phyloP scores from a whole-genome alignment of 2,888 invertebrate genomes.

The Lymantria monacha region DNA sequence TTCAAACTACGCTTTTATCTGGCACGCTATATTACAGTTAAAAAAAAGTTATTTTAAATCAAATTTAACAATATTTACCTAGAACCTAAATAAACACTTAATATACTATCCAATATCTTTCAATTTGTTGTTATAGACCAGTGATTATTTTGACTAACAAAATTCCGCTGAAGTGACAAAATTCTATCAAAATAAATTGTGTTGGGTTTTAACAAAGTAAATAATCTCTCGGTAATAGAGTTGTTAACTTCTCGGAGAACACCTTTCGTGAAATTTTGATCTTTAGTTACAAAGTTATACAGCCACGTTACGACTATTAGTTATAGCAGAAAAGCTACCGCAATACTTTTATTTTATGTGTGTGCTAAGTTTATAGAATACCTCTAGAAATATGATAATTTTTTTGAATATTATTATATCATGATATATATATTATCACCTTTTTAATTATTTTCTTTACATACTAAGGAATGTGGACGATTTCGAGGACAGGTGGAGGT shows the following conservation, averaged over 20 bases:
- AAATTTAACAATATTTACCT: not conserved
- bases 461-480: too few species aligned
- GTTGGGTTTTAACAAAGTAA: conserved; percentile 34
- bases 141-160: conserved; percentile 24
- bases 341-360: too few species aligned
- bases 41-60: too few species aligned
- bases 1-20: too few species aligned
- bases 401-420: too few species aligned
- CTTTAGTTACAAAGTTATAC: conserved; percentile 16
- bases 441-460: too few species aligned
- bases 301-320: not conserved
- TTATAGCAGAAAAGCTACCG: not conserved
- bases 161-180: conserved; percentile 27
- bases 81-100: not conserved
- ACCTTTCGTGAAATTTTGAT: conserved; percentile 30
- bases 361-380: not conserved
- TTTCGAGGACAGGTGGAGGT: too few species aligned
- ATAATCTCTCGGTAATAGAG: conserved; percentile 36
- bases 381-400: too few species aligned
- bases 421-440: too few species aligned
- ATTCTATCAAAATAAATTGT: conserved; percentile 29
- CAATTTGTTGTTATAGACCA: conserved; percentile 9
- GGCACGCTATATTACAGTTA: too few species aligned
- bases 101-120: not conserved
- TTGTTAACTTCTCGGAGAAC: conserved; percentile 30